These are phyloP conservation scores for Luidia sarsii DNA, from an alignment of 53 echinoderm and acorn worm species.

Conservation along the genomic window DNA sequence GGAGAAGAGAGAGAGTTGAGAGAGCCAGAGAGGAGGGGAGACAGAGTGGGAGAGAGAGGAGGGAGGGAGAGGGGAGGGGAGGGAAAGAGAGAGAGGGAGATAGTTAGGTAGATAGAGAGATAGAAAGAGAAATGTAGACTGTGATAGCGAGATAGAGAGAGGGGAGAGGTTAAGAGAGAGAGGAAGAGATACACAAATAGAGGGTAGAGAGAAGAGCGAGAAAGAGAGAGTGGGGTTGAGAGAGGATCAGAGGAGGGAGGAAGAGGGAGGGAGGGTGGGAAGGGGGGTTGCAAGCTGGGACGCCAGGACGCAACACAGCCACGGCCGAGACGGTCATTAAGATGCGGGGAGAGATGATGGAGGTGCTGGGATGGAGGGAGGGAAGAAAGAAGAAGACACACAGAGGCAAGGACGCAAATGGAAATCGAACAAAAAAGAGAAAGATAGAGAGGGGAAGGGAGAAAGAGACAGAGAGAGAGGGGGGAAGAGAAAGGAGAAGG, in stretches of 20 bases:
- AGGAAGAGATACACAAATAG: conserved; percentile 10
- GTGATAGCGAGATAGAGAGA: too few relatives aligned
- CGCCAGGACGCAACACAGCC: neutral
- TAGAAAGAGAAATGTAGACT: too few relatives aligned
- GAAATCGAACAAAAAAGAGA: neutral
- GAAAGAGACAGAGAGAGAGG: neutral
- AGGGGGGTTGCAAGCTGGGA: conserved; percentile 17
- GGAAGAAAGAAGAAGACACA: neutral
- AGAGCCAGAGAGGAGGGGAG: conserved; percentile 21
- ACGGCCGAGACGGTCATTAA: neutral
- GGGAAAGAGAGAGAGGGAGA: conserved; percentile 10
- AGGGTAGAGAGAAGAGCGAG: conserved; percentile 5
- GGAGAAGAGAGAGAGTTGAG: conserved; percentile 21
- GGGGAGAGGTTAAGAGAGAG: neutral
- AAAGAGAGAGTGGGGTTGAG: conserved; percentile 3
- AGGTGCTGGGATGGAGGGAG: conserved; percentile 2
- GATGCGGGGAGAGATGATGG: conserved; percentile 26
- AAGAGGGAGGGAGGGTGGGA: neutral
- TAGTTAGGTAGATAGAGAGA: neutral
- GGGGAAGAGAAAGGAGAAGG: neutral
- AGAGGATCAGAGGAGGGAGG: neutral
- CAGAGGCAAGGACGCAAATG: neutral
- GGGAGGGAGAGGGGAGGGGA: neutral
- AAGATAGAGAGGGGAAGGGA: conserved; percentile 27
- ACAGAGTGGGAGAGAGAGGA: neutral